Conservation (phyloP, 2,113 vertebrate species). For the Upupa epops region DNA sequence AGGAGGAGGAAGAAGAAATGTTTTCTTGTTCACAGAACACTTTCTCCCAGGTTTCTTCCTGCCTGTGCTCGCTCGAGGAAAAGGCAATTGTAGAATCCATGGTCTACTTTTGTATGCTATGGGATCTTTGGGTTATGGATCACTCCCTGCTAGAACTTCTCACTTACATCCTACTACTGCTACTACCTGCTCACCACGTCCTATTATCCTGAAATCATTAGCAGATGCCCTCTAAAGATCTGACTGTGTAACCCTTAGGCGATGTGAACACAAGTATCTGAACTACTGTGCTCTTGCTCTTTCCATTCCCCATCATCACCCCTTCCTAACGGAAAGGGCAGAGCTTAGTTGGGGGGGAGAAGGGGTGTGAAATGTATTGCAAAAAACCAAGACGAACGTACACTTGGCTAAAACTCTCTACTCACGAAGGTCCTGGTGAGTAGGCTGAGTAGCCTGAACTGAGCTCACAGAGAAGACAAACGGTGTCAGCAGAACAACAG, state of each 20-base stretch:
- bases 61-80: background rate
- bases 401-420: background rate
- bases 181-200: background rate
- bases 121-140: background rate
- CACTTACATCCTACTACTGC: background rate
- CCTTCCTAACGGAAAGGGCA: background rate
- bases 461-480: background rate
- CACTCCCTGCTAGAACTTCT: background rate
- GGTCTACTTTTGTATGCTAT: background rate
- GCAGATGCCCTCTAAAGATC: background rate
- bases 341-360: background rate
- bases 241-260: background rate
- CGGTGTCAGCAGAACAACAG: background rate
- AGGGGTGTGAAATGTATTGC: background rate
- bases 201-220: background rate
- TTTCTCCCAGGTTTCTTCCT: background rate
- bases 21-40: background rate
- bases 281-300: background rate
- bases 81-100: background rate
- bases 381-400: background rate
- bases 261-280: background rate
- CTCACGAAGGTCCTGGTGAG: conserved; percentile 11
- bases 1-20: background rate
- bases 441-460: background rate
- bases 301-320: background rate